These are phyloP conservation scores for Scopus umbretta DNA, from an alignment of 2,113 vertebrate genomes.

Conservation along the genomic window DNA sequence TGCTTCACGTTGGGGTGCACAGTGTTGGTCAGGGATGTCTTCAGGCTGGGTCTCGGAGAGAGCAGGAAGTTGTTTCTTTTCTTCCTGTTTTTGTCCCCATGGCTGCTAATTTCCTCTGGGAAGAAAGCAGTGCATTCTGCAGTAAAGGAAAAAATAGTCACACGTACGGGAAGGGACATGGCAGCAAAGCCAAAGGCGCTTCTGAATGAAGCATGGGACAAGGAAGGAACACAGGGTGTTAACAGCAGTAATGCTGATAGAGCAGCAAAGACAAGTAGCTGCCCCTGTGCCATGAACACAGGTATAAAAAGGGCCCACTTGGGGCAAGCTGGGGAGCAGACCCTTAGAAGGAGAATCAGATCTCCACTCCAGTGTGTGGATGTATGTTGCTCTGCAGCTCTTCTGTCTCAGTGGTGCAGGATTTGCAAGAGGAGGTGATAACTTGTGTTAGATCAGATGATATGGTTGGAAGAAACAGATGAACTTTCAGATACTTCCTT, in stretches of 20 bases:
- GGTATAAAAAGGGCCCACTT: not conserved
- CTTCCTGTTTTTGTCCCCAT: conserved; percentile 62
- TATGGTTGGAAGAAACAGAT: not conserved
- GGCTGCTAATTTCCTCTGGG: conserved; percentile 44
- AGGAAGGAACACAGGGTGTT: not conserved
- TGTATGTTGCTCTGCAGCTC: not conserved
- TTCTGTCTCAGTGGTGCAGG: not conserved
- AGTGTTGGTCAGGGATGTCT: not conserved
- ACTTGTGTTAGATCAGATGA: not conserved
- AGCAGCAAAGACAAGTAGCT: not conserved
- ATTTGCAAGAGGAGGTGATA: not conserved
- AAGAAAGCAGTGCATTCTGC: conserved; percentile 28
- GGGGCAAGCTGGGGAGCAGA: not conserved
- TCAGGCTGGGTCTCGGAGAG: not conserved
- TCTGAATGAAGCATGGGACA: not conserved
- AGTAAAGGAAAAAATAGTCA: conserved; percentile 21
- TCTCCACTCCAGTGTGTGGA: not conserved
- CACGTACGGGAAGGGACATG: not conserved
- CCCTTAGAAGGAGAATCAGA: not conserved
- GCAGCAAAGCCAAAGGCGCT: not conserved
- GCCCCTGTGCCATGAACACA: not conserved
- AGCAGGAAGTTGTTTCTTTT: conserved; percentile 53
- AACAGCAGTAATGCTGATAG: not conserved
- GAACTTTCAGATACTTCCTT: not conserved
- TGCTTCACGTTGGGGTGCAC: not conserved